These are phyloP conservation scores for Pedionomus torquatus DNA, from an alignment of 2,113 vertebrate genomes.

Conservation along the genomic window DNA sequence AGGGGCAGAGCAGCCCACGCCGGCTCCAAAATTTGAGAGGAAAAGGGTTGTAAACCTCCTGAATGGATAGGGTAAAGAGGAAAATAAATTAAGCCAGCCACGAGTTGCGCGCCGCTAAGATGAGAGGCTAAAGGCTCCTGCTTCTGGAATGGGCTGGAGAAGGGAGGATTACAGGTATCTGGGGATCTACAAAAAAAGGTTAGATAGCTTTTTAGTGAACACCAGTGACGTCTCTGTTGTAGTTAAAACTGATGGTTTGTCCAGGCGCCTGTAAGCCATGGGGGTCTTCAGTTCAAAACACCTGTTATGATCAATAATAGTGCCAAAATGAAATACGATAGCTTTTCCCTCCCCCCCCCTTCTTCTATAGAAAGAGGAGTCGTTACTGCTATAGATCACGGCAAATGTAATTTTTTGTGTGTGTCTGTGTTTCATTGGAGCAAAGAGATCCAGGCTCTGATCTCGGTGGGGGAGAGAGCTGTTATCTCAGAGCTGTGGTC, in stretches of 20 bases:
- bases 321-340: slow-evolving; percentile 19
- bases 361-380: not conserved
- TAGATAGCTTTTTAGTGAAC: slow-evolving; percentile 51
- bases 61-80: not conserved
- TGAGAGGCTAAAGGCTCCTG: slow-evolving; percentile 30
- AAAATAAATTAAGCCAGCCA: slow-evolving; percentile 65
- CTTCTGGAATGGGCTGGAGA: slow-evolving; percentile 21
- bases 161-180: slow-evolving; percentile 54
- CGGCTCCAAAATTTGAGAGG: not conserved
- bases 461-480: not conserved
- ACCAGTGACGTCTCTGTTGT: not conserved
- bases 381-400: not conserved
- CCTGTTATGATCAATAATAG: slow-evolving; percentile 37
- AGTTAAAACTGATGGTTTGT: not conserved
- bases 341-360: accelerated
- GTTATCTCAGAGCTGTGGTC: not conserved
- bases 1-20: not conserved
- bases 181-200: slow-evolving; percentile 63
- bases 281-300: slow-evolving; percentile 14
- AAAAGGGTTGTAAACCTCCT: not conserved
- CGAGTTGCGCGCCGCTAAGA: not conserved
- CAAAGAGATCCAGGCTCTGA: not conserved
- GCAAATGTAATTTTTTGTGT: not conserved
- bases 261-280: not conserved
- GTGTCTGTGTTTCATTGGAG: slow-evolving; percentile 8